Conservation (phyloP, 2,797 vertebrate genomes). For the Lophius americanus region DNA sequence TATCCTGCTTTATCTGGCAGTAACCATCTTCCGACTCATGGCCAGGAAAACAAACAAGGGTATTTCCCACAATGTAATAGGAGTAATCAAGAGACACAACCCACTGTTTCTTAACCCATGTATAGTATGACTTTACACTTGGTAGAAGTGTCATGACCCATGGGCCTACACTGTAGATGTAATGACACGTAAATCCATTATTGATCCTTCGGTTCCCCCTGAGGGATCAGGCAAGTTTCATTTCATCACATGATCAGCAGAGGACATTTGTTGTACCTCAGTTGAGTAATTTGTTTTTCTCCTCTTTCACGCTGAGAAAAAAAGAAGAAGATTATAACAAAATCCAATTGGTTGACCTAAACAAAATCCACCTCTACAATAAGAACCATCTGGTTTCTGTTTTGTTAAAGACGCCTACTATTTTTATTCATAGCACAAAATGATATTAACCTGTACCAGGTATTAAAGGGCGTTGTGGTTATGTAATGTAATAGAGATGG, state of each 20-base stretch:
- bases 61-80: background rate
- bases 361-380: background rate
- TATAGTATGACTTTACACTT: background rate
- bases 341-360: background rate
- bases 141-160: conserved; percentile 11
- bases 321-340: background rate
- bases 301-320: conserved; percentile 5
- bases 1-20: background rate
- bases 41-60: background rate
- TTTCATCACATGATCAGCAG: conserved; percentile 27
- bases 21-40: background rate
- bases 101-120: background rate
- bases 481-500: no score
- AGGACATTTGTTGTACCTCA: background rate
- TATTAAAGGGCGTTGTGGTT: no score
- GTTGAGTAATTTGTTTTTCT: conserved; percentile 9
- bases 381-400: background rate
- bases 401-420: background rate
- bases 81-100: background rate
- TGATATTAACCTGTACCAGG: background rate
- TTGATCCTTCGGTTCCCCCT: conserved; percentile 19
- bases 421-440: background rate
- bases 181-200: background rate
- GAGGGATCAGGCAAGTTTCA: conserved; percentile 10
- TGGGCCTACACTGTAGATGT: conserved; percentile 11